Evolutionary conservation across 2,113 vertebrate species (phyloP), one percentile per base, ranked within the genome.

Genomic region (Indicator indicator): DNA sequence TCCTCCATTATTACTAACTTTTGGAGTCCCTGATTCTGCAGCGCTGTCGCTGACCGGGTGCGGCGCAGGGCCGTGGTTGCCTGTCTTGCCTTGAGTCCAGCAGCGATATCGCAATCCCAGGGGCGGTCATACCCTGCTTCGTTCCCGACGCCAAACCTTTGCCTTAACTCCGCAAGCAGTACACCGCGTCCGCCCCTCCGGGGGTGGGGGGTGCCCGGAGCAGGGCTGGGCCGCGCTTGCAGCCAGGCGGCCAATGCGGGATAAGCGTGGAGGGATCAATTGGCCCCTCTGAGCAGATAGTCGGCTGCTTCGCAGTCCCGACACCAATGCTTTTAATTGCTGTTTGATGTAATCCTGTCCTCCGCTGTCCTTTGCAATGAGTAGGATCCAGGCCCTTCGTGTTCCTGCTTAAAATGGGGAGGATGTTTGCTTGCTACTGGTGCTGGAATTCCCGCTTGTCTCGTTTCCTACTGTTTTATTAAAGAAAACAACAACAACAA

Each of bases 251-350:
- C 30, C 12, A n/a, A 9, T 16, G 21, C 16, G 33, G 36, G 14
- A 14, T 42, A 12, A 71, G 44, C 21, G 24, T 10, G 21, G 64
- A 32, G 36, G 10, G 24, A 13, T 9, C 20, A 3, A n/a, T 11
- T 20, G 32, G 9, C 15, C 2, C 12, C 11, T 24, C 33, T 4
- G 4, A 16, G 38, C 30, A 4, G 3, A 19, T 30, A 3, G 16
- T 42, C 10, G 15, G 30, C 32, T 40, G 16, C 40, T 17, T 32
- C 21, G 13, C 80, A 23, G 40, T 13, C 26, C 42, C 36, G 15
- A 4, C 0, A 13, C 54, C 7, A 46, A 24, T 11, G 62, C 20
- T 54, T 32, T 44, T 23, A 26, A 26, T 48, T 36, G 9, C 16
- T 16, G 4, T 46, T 32, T 28, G n/a, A 7, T 20, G n/a, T 2